These are phyloP conservation scores for Aplodontia rufa DNA, from an alignment of 2,113 vertebrate genomes.

Conservation along the genomic window DNA sequence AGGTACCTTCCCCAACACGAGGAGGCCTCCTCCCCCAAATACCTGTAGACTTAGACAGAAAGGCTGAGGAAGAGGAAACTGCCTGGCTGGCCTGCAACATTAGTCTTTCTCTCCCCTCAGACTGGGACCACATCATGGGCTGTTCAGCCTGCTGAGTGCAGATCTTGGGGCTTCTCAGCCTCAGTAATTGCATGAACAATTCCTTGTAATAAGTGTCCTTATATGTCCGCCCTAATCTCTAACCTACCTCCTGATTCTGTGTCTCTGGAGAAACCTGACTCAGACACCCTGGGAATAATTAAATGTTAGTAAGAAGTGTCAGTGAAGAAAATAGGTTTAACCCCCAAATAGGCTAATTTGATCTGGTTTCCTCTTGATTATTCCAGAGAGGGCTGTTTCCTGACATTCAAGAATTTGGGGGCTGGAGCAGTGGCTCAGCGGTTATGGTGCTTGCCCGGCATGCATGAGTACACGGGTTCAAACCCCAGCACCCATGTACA, in stretches of 20 bases:
- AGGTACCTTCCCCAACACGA: background rate
- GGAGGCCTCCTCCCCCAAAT: background rate
- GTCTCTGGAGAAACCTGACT: background rate
- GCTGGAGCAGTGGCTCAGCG: too few species aligned
- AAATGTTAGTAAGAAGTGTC: background rate
- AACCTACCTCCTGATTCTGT: background rate
- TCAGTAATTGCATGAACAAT: background rate
- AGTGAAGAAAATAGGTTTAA: background rate
- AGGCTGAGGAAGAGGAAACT: background rate
- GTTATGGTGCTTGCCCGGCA: too few species aligned
- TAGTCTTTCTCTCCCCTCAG: background rate
- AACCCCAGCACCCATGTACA: too few species aligned
- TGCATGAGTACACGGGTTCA: too few species aligned
- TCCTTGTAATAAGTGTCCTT: background rate
- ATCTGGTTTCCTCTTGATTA: background rate
- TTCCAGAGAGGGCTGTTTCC: background rate
- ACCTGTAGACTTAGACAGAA: background rate
- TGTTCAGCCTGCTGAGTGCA: background rate
- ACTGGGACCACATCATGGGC: background rate
- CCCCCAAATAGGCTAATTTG: background rate
- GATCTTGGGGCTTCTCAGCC: background rate
- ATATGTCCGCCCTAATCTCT: background rate
- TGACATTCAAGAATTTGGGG: background rate
- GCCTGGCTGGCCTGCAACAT: background rate
- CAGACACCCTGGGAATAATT: background rate